phyloP scores from a whole-genome alignment of 2,113 vertebrate species.

The Pipa parva region DNA sequence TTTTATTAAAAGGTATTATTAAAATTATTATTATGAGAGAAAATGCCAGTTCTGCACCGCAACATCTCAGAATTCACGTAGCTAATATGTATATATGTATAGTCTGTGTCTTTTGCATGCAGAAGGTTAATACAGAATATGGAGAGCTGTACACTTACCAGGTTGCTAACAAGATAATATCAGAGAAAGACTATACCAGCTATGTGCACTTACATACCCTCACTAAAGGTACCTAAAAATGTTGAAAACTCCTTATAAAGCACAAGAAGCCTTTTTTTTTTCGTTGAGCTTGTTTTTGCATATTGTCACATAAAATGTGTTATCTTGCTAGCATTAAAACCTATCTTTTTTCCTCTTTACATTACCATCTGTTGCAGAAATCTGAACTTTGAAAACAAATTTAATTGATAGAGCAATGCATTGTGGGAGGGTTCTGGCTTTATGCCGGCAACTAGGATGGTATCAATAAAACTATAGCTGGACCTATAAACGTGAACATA shows the following conservation, averaged over 20 bases:
- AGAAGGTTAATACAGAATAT: too few species aligned
- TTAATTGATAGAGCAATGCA: constrained; percentile 36
- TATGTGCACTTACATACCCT: background rate
- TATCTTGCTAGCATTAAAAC: constrained; percentile 41
- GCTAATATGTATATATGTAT: too few species aligned
- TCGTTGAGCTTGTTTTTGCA: constrained; percentile 40
- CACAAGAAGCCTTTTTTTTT: constrained; percentile 35
- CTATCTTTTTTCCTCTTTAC: constrained; percentile 41
- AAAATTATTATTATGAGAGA: too few species aligned
- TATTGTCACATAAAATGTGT: constrained; percentile 44
- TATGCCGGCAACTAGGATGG: constrained; percentile 35
- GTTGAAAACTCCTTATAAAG: constrained; percentile 29
- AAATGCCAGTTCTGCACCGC: too few species aligned
- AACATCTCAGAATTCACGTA: too few species aligned
- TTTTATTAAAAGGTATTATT: too few species aligned
- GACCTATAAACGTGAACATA: constrained; percentile 7
- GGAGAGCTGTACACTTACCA: too few species aligned
- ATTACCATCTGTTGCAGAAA: constrained; percentile 43
- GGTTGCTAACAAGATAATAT: constrained; percentile 31
- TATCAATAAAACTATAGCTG: constrained; percentile 24
- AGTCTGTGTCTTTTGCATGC: too few species aligned
- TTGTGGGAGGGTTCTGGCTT: constrained; percentile 28
- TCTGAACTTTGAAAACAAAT: constrained; percentile 44
- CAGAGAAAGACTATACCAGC: constrained; percentile 7
- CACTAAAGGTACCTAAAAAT: constrained; percentile 38